Evolutionary conservation across 2,888 invertebrate genomes (phyloP), one percentile per base, ranked within the genome.

Genomic region (Sicus ferrugineus): DNA sequence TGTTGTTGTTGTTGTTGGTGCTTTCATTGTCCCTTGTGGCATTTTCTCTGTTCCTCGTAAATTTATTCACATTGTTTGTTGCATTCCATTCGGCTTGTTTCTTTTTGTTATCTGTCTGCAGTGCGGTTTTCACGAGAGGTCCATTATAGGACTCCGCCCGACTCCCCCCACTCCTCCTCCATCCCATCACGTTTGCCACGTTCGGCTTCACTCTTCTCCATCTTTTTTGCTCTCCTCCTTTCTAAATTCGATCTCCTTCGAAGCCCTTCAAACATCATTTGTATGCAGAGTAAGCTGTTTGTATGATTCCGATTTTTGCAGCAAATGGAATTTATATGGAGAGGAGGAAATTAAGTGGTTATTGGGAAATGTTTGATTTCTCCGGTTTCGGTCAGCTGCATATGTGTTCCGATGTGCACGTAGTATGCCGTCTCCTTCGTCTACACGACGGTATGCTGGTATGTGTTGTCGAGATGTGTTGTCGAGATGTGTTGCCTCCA

Each of bases 241-340:
- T 28, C 38, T 4, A 5, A n/a, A 6, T 21, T 19, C 61, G 23
- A 7, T 21, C 46, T 56, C 16, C 48, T 69, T 66, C 59, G 21
- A 68, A 70, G 69, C 69, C 67, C 21, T 59, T 68, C 69, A 70
- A 69, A 73, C 69, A 58, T 70, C 70, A 71, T 73, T 73, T 73
- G 68, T 72, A 73, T 74, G 74, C 74, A 72, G 73, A 74, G 72
- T 73, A 74, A 74, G 72, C 72, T 71, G 71, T 72, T 71, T 70
- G 70, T 72, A 72, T 73, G 71, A 69, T 72, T 73, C 69, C 48
- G 59, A 67, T 67, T 67, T 67, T 67, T 67, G 59, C 58, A n/a
- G n/a, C n/a, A 48, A 67, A 67, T 67, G 67, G 59, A 58, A 67
- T 67, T 67, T 67, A 67, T 67, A 67, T 67, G 59, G 67, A 67